phyloP scores from a whole-genome alignment of 2,888 invertebrate species.

The Epirrhoe alternata region DNA sequence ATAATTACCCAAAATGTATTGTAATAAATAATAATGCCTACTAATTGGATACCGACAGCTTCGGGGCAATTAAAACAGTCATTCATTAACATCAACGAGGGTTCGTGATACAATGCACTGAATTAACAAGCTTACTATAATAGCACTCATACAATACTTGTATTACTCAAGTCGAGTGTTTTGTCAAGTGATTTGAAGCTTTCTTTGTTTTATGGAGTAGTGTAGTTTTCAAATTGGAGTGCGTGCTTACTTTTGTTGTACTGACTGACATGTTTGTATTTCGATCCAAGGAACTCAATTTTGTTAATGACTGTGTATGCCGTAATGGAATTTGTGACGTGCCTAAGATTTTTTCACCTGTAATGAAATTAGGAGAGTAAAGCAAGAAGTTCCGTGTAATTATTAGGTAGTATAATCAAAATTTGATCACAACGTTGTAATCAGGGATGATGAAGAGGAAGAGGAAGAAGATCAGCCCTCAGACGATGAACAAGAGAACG shows the following conservation, averaged over 20 bases:
- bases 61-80: slow-evolving; percentile 34
- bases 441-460: slow-evolving; percentile 52
- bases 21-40: slow-evolving; percentile 9
- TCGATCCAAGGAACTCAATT: neutral
- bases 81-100: slow-evolving; percentile 27
- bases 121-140: slow-evolving; percentile 32
- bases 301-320: too few relatives aligned
- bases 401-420: neutral
- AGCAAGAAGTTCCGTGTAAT: too few relatives aligned
- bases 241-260: neutral
- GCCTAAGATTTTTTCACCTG: too few relatives aligned
- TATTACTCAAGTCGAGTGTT: slow-evolving; percentile 26
- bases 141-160: neutral
- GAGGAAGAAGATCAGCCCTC: slow-evolving; percentile 67
- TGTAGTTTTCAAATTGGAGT: slow-evolving; percentile 20
- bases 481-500: slow-evolving; percentile 62
- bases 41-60: slow-evolving; percentile 27
- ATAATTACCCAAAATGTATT: neutral
- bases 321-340: too few relatives aligned
- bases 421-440: neutral
- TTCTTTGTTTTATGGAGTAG: slow-evolving; percentile 27
- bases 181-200: slow-evolving; percentile 30
- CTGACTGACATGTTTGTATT: neutral
- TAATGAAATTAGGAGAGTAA: too few relatives aligned
- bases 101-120: slow-evolving; percentile 39